These are phyloP conservation scores for Smithornis capensis DNA, from an alignment of 2,113 vertebrate genomes.

Conservation along the genomic window DNA sequence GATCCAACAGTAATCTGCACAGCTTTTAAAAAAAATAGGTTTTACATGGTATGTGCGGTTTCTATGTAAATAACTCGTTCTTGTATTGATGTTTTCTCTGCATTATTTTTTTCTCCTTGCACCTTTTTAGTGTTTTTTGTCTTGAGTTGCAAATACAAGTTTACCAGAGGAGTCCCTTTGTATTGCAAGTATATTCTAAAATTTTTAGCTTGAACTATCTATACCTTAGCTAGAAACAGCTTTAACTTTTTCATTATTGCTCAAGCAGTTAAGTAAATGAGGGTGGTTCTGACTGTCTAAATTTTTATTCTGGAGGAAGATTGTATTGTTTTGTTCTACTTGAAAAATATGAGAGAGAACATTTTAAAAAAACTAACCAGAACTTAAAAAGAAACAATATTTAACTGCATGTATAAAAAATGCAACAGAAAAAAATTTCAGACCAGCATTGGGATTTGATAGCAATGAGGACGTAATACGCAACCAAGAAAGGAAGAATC, in stretches of 20 bases:
- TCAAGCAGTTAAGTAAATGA: too few species aligned
- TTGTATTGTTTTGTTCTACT: background rate
- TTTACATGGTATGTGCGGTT: conserved; percentile 87
- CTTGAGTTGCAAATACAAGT: background rate
- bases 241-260: too few species aligned
- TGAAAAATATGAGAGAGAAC: background rate
- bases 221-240: background rate
- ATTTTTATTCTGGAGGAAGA: background rate
- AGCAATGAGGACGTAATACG: background rate
- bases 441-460: background rate
- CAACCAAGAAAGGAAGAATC: background rate
- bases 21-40: conserved; percentile 97
- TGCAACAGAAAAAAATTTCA: background rate
- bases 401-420: background rate
- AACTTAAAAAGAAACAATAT: background rate
- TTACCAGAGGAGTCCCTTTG: background rate
- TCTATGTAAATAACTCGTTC: background rate
- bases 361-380: background rate
- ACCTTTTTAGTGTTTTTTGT: background rate
- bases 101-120: background rate
- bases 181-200: background rate
- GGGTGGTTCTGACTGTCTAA: background rate
- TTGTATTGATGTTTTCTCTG: background rate
- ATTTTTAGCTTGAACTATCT: background rate
- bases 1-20: conserved; percentile 95